Percentiles rank a stretch among this genome's conserved stretches.
Conservation (phyloP, 2,888 invertebrate species). For the Megamerina dolium region DNA sequence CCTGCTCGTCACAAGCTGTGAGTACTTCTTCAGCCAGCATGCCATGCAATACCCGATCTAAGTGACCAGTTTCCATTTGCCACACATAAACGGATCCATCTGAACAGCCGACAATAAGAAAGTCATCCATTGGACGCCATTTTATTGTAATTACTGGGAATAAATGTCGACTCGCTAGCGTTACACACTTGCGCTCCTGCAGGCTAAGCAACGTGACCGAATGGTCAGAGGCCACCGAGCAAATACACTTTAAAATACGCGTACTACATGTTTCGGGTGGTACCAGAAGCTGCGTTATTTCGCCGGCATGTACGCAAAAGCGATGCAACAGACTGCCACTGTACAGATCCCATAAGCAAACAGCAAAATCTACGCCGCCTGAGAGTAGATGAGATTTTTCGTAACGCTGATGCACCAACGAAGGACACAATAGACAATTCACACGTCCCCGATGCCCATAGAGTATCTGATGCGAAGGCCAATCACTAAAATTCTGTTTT, state of each 20-base stretch:
- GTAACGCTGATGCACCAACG: slow-evolving; percentile 80
- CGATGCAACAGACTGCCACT: slow-evolving; percentile 83
- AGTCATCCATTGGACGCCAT: slow-evolving; percentile 96
- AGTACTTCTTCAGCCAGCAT: slow-evolving; percentile 95
- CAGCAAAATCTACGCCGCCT: slow-evolving; percentile 96
- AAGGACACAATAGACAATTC: slow-evolving; percentile 91
- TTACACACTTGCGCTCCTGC: slow-evolving; percentile 86
- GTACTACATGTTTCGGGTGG: slow-evolving; percentile 88
- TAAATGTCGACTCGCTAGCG: slow-evolving; percentile 79
- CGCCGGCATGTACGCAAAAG: slow-evolving; percentile 97
- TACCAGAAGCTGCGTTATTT: slow-evolving; percentile 88
- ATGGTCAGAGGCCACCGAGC: slow-evolving; percentile 96
- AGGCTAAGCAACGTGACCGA: slow-evolving; percentile 88
- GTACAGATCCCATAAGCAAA: slow-evolving; percentile 89
- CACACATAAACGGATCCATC: slow-evolving; percentile 98
- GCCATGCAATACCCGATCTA: slow-evolving; percentile 93
- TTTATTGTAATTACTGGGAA: slow-evolving; percentile 94
- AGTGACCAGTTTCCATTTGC: slow-evolving; percentile 99
- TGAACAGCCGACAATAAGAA: slow-evolving; percentile 93
- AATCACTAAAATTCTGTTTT: slow-evolving; percentile 68
- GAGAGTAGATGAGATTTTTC: slow-evolving; percentile 86
- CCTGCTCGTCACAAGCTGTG: slow-evolving; percentile 85
- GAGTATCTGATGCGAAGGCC: slow-evolving; percentile 83
- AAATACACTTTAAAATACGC: slow-evolving; percentile 88
- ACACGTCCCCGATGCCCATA: slow-evolving; percentile 89